Base-by-base conservation (phyloP, 1,140 invertebrate genomes). In the Spodoptera litura region DNA sequence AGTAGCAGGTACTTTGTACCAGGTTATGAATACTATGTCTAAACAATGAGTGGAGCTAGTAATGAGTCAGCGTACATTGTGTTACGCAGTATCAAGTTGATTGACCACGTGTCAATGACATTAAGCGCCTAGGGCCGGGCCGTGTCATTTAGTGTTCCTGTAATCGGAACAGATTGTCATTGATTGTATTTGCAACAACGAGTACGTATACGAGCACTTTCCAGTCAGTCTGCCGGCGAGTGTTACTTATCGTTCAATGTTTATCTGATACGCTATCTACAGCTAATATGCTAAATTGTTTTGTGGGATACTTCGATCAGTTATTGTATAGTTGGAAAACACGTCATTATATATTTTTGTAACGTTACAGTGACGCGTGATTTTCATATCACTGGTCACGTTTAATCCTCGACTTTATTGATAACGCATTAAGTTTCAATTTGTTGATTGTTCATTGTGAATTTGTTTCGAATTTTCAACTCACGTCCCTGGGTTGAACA, bases 91-190 rank as follows among this genome's bases (percentile, higher is more conserved):
- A 68, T 78, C 62, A 78, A 68, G 75, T 78, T 78, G 62, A 78
- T 78, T 78, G 75, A 78, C 75, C 75, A 78, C 27, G 52, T 58
- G 75, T 70, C 75, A 70, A 68, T 78, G 75, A 70, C 75, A 58
- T 73, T 73, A 58, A 31, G 53, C 59, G 15, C 53, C 59, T 58
- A 73, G 68, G 68, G 31, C 52, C 35, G 27, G n/a, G 35, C 64
- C 52, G 27, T 38, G 52, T 55, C 51, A 71, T 52, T 71, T 35
- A 55, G n/a, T 71, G 51, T 56, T 56, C 51, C 68, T 71, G 25
- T 68, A 52, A 68, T 51, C 51, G 44, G 52, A 38, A 55, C 52
- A 35, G 27, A 56, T 56, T 38, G 52, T 56, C 13, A 38, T 3
- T 71, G 52, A 68, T 49, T 49, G 38, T 68, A 68, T 53, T 68